Evolutionary conservation across 2,888 invertebrate species (phyloP), one percentile per base, ranked within the genome.

Genomic region (Orchestes rusci): DNA sequence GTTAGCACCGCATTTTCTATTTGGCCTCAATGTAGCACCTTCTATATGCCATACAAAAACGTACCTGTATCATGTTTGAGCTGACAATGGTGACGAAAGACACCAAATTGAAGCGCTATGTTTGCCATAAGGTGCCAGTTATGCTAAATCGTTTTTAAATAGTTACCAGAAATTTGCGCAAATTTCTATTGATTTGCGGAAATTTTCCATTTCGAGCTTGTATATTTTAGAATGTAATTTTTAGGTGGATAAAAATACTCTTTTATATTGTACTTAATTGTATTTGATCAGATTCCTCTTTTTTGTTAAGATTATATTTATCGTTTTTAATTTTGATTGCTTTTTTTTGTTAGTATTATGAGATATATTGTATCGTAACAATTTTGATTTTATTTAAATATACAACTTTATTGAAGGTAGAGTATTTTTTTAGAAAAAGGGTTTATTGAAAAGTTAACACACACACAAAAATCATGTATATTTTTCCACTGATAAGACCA

Each of bases 81-180:
- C n/a, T n/a, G n/a, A n/a, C n/a, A n/a, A n/a, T n/a, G n/a, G n/a
- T n/a, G n/a, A n/a, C n/a, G n/a, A n/a, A n/a, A n/a, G n/a, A n/a
- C n/a, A n/a, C n/a, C n/a, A n/a, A n/a, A n/a, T n/a, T n/a, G n/a
- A 23, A 23, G 10, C 23, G 5, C 23, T 7, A 23, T 7, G 15
- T 43, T 50, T 50, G 46, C 50, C 50, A 50, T 50, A 41, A 39
- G 35, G 42, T 50, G 50, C 50, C 50, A 50, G 50, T 50, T 50
- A 30, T 46, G 46, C 33, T 50, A 20, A 30, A 23, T 7, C 5
- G 16, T 34, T 44, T 44, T 37, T 33, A 35, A 30, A 42, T 47
- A 50, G 50, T 50, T 50, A 50, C 50, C 50, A 50, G 23, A 13
- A 45, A 39, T 39, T 32, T 38, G 41, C 40, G 38, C 41, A 37